Percentiles rank a stretch among this genome's conserved stretches.
Evolutionary conservation across 1,140 invertebrate species (phyloP).

Genomic region (Eufriesea mexicana): DNA sequence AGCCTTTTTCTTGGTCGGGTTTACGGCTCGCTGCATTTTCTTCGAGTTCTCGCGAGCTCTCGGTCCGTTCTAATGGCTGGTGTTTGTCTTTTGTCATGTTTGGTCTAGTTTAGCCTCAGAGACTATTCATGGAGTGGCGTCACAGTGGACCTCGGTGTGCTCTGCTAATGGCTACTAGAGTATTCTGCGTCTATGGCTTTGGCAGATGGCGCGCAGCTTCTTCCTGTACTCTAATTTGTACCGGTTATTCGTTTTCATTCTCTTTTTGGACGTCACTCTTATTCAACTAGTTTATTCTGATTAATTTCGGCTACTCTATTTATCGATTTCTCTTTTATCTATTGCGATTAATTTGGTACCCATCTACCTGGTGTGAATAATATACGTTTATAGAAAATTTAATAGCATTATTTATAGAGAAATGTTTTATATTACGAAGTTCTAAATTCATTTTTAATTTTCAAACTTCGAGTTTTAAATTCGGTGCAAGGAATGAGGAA

Average conservation of each 20-base stretch:
- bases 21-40: not conserved
- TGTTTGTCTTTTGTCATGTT: not conserved
- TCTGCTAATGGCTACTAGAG: not conserved
- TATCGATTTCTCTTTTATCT: not conserved
- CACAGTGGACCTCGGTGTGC: not conserved
- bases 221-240: not conserved
- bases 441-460: too few relatives aligned
- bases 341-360: too few relatives aligned
- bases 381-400: too few relatives aligned
- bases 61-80: not conserved
- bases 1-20: too few relatives aligned
- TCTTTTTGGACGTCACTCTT: too few relatives aligned
- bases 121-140: not conserved
- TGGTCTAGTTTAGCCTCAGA: not conserved
- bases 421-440: too few relatives aligned
- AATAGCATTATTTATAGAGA: too few relatives aligned
- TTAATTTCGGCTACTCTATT: not conserved
- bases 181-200: not conserved
- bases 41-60: not conserved
- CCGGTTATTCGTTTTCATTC: not conserved
- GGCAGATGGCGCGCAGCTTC: not conserved
- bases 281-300: not conserved
- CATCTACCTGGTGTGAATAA: too few relatives aligned
- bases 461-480: too few relatives aligned
- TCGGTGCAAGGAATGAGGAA: too few relatives aligned